Base-by-base conservation (phyloP, 2,113 vertebrate species). In the Uropsilus gracilis region DNA sequence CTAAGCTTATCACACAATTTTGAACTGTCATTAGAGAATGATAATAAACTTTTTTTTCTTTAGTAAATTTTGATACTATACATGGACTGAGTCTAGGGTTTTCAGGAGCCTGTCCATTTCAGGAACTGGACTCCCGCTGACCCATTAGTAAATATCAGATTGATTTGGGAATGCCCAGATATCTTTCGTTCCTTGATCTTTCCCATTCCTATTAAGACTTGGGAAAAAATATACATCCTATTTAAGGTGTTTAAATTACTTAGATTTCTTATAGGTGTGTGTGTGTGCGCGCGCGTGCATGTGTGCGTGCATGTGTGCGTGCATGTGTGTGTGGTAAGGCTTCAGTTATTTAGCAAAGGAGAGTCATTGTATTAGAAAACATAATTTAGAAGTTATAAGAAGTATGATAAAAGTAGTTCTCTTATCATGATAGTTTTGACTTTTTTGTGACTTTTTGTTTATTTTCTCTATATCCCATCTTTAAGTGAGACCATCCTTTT, bases 381-480 rank as follows among this genome's bases (percentile, higher is more conserved):
- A 64, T 34, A 73, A 28, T 84, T 93, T 44, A 59, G 77, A 95
- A 57, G 42, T 84, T 94, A 53, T 50, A 37, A 93, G 12, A 94
- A 73, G 69, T 83, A n/a, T 90, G 63, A 82, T 14, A 34, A 77
- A 57, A 88, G 37, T 83, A 28, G 34, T 72, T 94, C n/a, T n/a
- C n/a, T n/a, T n/a, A n/a, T n/a, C n/a, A n/a, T n/a, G n/a, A n/a
- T n/a, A n/a, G n/a, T n/a, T n/a, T n/a, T n/a, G n/a, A n/a, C n/a
- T n/a, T n/a, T n/a, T n/a, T n/a, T n/a, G n/a, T n/a, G n/a, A n/a
- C n/a, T n/a, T n/a, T n/a, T n/a, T n/a, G n/a, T n/a, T n/a, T n/a
- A n/a, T n/a, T n/a, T n/a, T n/a, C n/a, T n/a, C n/a, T n/a, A n/a
- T n/a, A n/a, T n/a, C n/a, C n/a, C n/a, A n/a, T n/a, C n/a, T n/a